Evolutionary conservation across 2,888 invertebrate species (phyloP).

Genomic region (Tetragnatha montana): DNA sequence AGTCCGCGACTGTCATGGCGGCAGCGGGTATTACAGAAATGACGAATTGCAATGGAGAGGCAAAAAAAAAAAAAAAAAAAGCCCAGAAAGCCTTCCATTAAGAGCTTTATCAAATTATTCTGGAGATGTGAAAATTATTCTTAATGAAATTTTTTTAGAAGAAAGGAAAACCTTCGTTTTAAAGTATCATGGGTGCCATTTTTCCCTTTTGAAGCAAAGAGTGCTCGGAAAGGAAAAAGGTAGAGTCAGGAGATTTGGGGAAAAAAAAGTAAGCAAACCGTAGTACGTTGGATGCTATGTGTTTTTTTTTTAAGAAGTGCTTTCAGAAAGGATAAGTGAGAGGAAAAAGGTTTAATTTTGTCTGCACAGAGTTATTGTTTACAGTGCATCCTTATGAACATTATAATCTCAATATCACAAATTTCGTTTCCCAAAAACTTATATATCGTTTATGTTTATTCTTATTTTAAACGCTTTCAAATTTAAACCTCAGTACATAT

Average conservation of each 20-base stretch:
- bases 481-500: no score
- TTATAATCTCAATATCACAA: no score
- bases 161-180: constrained; percentile 36
- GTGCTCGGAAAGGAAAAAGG: neutral
- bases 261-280: constrained; percentile 30
- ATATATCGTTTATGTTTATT: no score
- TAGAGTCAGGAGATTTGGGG: neutral
- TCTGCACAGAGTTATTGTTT: no score
- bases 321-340: neutral
- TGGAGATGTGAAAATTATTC: constrained; percentile 60
- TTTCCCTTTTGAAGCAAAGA: neutral
- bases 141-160: constrained; percentile 42
- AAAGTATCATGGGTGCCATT: neutral
- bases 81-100: constrained; percentile 25
- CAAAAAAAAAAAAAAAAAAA: no score
- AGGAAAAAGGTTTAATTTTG: no score
- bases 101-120: constrained; percentile 51
- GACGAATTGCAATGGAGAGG: constrained; percentile 29
- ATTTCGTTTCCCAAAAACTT: no score
- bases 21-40: constrained; percentile 24
- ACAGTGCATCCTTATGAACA: no score
- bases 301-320: neutral
- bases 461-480: no score
- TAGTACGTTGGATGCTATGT: constrained; percentile 40
- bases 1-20: neutral